phyloP scores from a whole-genome alignment of 2,797 vertebrate species.

The Eulemur mongoz region DNA sequence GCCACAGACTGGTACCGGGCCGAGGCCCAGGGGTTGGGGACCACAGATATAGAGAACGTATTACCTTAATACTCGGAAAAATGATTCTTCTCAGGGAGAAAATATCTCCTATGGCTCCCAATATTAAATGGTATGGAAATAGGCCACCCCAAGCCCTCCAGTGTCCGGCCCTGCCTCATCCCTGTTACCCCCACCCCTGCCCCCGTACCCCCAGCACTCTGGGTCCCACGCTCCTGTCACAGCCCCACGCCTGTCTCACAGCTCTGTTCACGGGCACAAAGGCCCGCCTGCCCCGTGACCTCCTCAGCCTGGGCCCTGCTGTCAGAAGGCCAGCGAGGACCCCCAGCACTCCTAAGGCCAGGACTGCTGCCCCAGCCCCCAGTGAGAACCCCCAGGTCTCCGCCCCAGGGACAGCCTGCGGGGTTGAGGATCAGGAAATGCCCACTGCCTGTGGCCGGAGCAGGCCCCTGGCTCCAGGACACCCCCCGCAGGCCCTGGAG shows the following conservation, averaged over 20 bases:
- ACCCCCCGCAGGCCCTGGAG: not conserved
- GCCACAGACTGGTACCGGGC: too few species aligned
- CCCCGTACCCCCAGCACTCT: not conserved
- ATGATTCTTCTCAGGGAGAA: not conserved
- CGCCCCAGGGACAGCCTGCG: not conserved
- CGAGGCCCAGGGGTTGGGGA: too few species aligned
- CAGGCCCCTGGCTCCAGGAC: not conserved
- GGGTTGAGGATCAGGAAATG: not conserved
- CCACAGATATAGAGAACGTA: not conserved
- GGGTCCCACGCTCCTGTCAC: not conserved
- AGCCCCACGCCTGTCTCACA: not conserved
- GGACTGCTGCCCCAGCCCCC: not conserved
- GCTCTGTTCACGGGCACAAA: not conserved
- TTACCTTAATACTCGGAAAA: not conserved
- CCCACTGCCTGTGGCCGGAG: not conserved
- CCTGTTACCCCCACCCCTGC: not conserved
- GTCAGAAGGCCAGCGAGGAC: not conserved
- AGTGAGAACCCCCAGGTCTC: not conserved
- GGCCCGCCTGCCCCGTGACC: not conserved
- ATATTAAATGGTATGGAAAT: not conserved
- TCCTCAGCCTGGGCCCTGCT: not conserved
- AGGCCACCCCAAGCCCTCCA: not conserved
- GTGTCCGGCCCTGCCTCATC: not conserved
- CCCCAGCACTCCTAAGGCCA: not conserved
- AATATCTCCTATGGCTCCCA: not conserved